These are phyloP conservation scores for Lophotis ruficrista DNA, from an alignment of 2,113 vertebrate species.

Conservation along the genomic window DNA sequence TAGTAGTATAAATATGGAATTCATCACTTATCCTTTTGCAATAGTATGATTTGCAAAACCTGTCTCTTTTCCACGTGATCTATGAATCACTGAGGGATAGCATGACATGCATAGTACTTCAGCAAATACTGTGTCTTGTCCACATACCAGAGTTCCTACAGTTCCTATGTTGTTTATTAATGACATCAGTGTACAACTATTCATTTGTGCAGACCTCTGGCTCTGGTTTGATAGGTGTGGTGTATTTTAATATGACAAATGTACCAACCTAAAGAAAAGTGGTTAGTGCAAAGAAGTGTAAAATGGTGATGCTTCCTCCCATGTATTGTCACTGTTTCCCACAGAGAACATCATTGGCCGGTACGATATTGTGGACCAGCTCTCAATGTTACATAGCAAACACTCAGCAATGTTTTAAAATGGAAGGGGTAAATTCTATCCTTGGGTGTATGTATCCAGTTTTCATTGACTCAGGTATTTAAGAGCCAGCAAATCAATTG, in stretches of 20 bases:
- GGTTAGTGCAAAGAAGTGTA: not conserved
- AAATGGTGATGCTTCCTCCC: not conserved
- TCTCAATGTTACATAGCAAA: not conserved
- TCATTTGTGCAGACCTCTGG: conserved; percentile 48
- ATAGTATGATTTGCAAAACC: conserved; percentile 8
- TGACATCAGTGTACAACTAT: not conserved
- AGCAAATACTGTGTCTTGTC: not conserved
- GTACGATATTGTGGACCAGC: not conserved
- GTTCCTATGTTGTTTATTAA: conserved; percentile 24
- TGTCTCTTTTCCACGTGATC: conserved; percentile 49
- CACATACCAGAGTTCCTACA: not conserved
- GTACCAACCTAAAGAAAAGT: not conserved
- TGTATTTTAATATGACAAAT: conserved; percentile 43
- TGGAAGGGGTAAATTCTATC: not conserved
- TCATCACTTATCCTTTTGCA: conserved; percentile 57
- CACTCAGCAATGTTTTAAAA: not conserved
- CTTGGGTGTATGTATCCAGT: not conserved
- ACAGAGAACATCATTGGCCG: not conserved
- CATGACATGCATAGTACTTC: conserved; percentile 30
- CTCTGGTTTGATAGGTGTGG: conserved; percentile 10
- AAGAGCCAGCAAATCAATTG: not conserved
- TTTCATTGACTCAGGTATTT: not conserved
- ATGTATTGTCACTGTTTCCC: not conserved
- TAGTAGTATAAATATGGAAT: conserved; percentile 64
- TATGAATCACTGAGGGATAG: conserved; percentile 26